Evolutionary conservation across 2,888 invertebrate genomes (phyloP), one percentile per base, ranked within the genome.

Genomic region (Hoplodrina ambigua): DNA sequence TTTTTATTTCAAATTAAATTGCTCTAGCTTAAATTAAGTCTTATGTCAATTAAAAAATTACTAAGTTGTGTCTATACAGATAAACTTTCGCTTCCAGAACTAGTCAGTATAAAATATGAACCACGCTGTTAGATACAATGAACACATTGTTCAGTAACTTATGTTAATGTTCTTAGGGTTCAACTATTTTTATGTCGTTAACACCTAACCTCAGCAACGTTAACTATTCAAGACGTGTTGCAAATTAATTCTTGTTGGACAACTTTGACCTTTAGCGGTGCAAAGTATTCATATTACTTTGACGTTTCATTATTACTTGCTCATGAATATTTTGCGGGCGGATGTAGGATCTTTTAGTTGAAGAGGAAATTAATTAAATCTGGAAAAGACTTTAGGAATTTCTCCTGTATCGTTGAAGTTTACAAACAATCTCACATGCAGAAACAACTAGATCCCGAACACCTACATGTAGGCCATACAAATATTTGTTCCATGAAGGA

Each of bases 141-240:
- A 54, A 30, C 37, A 78, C 53, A 56, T 56, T 53, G 41, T 75
- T 57, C 52, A 53, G 19, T 60, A 25, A 60, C 3, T 20, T 66
- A 73, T 56, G 20, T 53, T 53, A 73, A 57, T 44, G 20, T 61
- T 60, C 53, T n/a, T 54, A 53, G 44, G 49, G 55, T 66, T 74
- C 46, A 69, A 69, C 69, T 60, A 69, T 75, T 69, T 75, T 80
- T 13, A 63, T 55, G 44, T 69, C 55, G 55, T 69, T 75, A 80
- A 69, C 76, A 53, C 58, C n/a, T 75, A 75, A 68, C 75, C 75
- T 56, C 11, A 52, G 33, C 15, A 33, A 79, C 44, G 57, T 67
- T 74, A 59, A 49, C 59, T 63, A 75, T 76, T 68, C 69, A 63
- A 59, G 58, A 63, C 62, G 20, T 60, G 62, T 53, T 46, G 49